Conservation (phyloP, 2,888 invertebrate species). For the Dorcus hopei region DNA sequence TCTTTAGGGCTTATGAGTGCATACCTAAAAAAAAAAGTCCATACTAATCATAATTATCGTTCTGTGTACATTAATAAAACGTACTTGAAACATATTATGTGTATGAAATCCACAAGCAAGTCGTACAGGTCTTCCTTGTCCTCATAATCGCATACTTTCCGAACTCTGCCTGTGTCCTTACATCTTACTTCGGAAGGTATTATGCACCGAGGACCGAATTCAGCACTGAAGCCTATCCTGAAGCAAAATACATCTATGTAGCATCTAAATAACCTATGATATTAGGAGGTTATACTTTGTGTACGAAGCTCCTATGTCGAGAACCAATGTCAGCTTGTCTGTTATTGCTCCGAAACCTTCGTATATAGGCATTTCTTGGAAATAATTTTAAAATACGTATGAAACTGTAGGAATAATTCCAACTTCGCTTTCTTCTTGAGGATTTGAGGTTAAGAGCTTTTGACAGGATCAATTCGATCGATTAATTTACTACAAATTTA, state of each 20-base stretch:
- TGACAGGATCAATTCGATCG: too few species aligned
- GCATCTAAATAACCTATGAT: slow-evolving; percentile 2
- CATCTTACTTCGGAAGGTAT: slow-evolving; percentile 75
- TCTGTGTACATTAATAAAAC: neutral
- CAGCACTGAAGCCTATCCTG: slow-evolving; percentile 91
- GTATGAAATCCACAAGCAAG: slow-evolving; percentile 83
- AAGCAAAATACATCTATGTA: slow-evolving; percentile 22
- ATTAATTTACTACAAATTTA: too few species aligned
- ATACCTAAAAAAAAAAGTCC: slow-evolving; percentile 58
- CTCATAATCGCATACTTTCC: slow-evolving; percentile 64
- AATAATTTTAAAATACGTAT: too few species aligned
- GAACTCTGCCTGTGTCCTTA: slow-evolving; percentile 57
- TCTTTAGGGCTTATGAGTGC: slow-evolving; percentile 91
- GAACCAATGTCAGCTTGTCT: slow-evolving; percentile 84
- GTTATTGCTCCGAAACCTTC: slow-evolving; percentile 76
- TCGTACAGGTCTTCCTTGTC: slow-evolving; percentile 73
- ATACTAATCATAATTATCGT: neutral
- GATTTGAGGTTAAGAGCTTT: too few species aligned
- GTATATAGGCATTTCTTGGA: slow-evolving; percentile 65
- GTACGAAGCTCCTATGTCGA: slow-evolving; percentile 88
- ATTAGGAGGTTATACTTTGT: slow-evolving; percentile 67
- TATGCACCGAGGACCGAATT: slow-evolving; percentile 83
- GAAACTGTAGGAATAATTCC: too few species aligned
- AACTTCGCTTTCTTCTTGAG: too few species aligned
- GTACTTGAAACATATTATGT: slow-evolving; percentile 84